Evolutionary conservation across 2,113 vertebrate genomes (phyloP).

Genomic region (Pelmatolapia mariae): DNA sequence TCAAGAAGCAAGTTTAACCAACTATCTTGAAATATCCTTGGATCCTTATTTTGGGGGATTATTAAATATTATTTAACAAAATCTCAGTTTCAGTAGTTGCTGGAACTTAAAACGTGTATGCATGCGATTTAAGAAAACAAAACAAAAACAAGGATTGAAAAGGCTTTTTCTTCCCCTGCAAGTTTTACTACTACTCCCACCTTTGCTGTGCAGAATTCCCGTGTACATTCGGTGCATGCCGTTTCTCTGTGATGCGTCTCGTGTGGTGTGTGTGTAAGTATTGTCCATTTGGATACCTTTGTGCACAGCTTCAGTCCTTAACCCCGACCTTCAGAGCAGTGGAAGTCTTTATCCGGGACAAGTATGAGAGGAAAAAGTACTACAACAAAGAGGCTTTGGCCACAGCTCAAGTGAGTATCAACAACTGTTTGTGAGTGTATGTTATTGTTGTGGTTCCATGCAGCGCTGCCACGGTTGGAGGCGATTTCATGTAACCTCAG

Average conservation of each 20-base stretch:
- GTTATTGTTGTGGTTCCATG: not conserved
- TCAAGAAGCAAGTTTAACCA: not conserved
- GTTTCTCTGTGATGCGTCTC: not conserved
- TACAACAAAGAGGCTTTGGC: constrained; percentile 84
- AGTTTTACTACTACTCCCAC: not conserved
- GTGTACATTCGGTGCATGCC: fast-evolving
- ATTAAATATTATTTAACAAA: not conserved
- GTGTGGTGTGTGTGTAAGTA: not conserved
- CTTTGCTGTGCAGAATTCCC: not conserved
- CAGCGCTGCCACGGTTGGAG: not conserved
- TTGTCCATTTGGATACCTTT: not conserved
- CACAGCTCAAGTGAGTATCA: constrained; percentile 84
- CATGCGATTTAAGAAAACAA: not conserved
- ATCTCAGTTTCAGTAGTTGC: not conserved
- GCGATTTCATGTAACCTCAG: not conserved
- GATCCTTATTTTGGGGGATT: not conserved
- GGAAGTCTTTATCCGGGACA: constrained; percentile 98
- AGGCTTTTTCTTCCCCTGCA: fast-evolving
- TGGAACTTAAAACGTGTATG: not conserved
- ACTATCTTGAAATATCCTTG: not conserved
- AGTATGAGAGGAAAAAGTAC: constrained; percentile 98
- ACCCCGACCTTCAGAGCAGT: constrained; percentile 84
- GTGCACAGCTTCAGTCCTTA: constrained; percentile 68
- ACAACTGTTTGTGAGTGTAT: not conserved
- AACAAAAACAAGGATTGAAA: not conserved